These are phyloP conservation scores for Salvelinus namaycush DNA, from an alignment of 2,113 vertebrate genomes.

Conservation along the genomic window DNA sequence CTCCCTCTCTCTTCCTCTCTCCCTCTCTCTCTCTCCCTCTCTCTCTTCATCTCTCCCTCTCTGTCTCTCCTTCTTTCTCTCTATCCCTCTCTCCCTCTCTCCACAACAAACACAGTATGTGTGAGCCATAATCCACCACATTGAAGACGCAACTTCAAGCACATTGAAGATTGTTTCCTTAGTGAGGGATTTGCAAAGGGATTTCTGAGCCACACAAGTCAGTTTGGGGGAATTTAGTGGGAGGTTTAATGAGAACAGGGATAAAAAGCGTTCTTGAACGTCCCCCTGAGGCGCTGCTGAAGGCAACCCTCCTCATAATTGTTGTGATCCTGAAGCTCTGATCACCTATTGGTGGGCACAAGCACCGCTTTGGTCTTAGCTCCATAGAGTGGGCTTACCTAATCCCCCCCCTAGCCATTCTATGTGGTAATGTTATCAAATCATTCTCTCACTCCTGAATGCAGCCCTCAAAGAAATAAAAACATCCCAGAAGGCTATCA, in stretches of 20 bases:
- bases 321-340: conserved; percentile 37
- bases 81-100: not conserved
- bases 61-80: not conserved
- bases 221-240: conserved; percentile 14
- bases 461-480: conserved; percentile 32
- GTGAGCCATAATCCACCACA: not conserved
- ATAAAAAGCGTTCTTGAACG: not conserved
- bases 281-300: conserved; percentile 14
- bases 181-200: not conserved
- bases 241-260: not conserved
- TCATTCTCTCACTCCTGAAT: conserved; percentile 33
- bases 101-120: not conserved
- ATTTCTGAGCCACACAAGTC: conserved; percentile 15
- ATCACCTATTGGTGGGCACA: conserved; percentile 52
- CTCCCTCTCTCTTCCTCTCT: conserved; percentile 3
- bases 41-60: conserved; percentile 6
- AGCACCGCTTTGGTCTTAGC: conserved; percentile 34
- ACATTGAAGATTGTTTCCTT: not conserved
- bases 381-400: conserved; percentile 47
- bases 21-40: not conserved
- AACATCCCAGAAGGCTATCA: conserved; percentile 25
- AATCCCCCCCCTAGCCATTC: conserved; percentile 57
- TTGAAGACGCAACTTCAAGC: not conserved
- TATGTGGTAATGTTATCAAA: conserved; percentile 40
- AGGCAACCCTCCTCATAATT: conserved; percentile 6